Percentiles rank a stretch among this genome's conserved stretches.
Conservation (phyloP, 2,113 vertebrate genomes). For the Otis tarda region DNA sequence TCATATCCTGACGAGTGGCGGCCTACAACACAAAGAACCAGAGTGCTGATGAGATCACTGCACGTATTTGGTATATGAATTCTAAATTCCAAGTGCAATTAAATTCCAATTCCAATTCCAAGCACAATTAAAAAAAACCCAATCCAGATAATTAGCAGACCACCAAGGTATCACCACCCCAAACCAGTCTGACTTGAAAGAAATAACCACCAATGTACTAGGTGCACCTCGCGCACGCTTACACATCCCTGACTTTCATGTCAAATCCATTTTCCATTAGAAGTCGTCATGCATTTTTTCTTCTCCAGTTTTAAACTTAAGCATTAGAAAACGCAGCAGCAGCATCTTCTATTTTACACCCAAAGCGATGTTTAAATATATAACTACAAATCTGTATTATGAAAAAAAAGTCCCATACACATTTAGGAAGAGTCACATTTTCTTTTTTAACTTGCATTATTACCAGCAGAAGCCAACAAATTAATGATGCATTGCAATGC, state of each 20-base stretch:
- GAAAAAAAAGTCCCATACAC: neutral
- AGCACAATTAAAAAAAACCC: neutral
- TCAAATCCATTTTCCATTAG: neutral
- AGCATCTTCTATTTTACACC: neutral
- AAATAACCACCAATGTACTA: neutral
- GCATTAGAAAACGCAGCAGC: neutral
- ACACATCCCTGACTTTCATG: neutral
- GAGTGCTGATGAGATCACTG: neutral
- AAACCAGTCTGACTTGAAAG: neutral
- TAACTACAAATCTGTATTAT: neutral
- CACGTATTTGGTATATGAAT: accelerated
- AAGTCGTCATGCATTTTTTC: neutral
- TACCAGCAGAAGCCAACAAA: neutral
- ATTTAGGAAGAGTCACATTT: neutral
- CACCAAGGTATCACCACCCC: neutral
- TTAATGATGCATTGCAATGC: neutral
- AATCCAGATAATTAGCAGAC: neutral
- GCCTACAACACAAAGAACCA: slow-evolving; percentile 73
- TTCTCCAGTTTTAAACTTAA: neutral
- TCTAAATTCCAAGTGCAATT: neutral
- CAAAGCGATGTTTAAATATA: neutral
- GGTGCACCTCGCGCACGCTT: neutral
- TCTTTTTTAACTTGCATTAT: neutral
- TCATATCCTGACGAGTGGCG: slow-evolving; percentile 88
- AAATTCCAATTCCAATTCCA: neutral